Conservation (phyloP, 2,888 invertebrate species). For the Metacarcinus magister region DNA sequence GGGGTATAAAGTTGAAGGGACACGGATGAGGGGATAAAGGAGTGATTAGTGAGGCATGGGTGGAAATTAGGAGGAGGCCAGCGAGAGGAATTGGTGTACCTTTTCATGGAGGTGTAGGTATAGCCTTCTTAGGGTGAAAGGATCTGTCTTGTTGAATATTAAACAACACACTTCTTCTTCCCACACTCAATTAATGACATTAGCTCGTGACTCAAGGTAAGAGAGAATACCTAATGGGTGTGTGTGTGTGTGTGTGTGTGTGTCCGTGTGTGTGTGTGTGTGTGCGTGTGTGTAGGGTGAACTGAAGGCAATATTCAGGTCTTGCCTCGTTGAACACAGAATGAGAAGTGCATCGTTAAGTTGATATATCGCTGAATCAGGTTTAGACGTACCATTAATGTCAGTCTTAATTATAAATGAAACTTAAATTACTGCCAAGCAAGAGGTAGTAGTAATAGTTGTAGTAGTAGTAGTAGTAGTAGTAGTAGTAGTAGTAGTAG, state of each 20-base stretch:
- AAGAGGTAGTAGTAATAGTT: not conserved
- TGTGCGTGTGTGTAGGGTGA: not conserved
- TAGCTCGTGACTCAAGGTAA: not conserved
- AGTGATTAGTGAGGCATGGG: not conserved
- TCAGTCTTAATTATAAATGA: not conserved
- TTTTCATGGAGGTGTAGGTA: not conserved
- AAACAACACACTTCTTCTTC: not conserved
- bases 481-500: not conserved
- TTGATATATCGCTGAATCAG: not conserved
- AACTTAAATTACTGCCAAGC: not conserved
- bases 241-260: constrained; percentile 22
- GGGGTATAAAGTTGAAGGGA: not conserved
- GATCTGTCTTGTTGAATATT: not conserved
- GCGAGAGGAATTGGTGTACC: not conserved
- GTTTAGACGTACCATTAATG: not conserved
- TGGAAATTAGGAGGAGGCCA: not conserved
- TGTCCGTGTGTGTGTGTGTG: constrained; percentile 26
- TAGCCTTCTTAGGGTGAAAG: not conserved
- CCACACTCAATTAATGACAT: constrained; percentile 30
- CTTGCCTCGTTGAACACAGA: not conserved
- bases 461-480: not conserved
- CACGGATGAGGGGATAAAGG: not conserved
- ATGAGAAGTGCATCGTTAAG: not conserved
- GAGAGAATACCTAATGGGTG: not conserved
- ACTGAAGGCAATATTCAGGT: not conserved